Percentiles rank a stretch among this genome's conserved stretches.
Evolutionary conservation across 1,140 invertebrate species (phyloP).

Genomic region (Drosophila suzukii): DNA sequence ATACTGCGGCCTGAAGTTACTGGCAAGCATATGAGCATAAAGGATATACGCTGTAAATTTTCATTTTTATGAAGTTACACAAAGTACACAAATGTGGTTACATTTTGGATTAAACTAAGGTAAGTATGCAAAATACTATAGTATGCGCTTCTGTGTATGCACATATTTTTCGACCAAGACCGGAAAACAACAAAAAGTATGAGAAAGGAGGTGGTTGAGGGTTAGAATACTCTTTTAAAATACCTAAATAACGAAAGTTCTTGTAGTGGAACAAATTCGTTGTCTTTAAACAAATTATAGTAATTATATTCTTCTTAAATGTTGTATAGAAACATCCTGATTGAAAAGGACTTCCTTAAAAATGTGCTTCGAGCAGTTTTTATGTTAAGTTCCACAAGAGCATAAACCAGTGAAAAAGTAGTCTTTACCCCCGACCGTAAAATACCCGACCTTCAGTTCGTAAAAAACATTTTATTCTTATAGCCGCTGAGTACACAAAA

Average conservation of each 20-base stretch:
- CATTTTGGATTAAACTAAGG: slow-evolving; percentile 76
- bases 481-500: slow-evolving; percentile 1
- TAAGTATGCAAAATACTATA: slow-evolving; percentile 55
- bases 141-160: slow-evolving; percentile 18
- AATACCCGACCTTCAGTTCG: neutral
- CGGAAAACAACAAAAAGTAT: slow-evolving; percentile 20
- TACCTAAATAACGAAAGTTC: no score
- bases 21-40: slow-evolving; percentile 75
- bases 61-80: slow-evolving; percentile 80
- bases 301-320: no score
- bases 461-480: slow-evolving; percentile 2
- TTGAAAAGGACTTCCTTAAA: no score
- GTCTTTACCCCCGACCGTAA: neutral
- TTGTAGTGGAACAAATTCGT: no score
- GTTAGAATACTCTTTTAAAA: neutral
- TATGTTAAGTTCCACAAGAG: no score
- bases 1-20: slow-evolving; percentile 23
- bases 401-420: no score
- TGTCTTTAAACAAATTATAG: no score
- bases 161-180: slow-evolving; percentile 37
- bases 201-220: neutral
- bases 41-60: slow-evolving; percentile 77
- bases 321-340: no score
- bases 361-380: no score
- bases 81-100: slow-evolving; percentile 78